Evolutionary conservation across 1,140 invertebrate genomes (phyloP).

Genomic region (Macrobrachium nipponense): DNA sequence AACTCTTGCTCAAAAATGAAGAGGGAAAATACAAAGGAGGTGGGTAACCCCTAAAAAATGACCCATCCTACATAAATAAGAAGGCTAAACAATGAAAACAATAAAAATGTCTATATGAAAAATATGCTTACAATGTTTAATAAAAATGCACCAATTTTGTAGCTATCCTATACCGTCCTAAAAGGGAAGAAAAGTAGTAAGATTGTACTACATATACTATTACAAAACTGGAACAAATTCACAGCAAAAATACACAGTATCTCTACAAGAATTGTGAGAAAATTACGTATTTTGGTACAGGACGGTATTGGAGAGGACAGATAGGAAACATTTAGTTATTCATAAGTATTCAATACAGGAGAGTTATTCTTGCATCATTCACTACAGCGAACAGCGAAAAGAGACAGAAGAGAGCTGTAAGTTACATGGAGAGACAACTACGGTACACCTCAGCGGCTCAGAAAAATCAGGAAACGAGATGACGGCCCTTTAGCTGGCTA

Average conservation of each 20-base stretch:
- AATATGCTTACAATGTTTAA: slow-evolving; percentile 57
- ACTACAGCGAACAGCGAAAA: slow-evolving; percentile 63
- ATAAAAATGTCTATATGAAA: slow-evolving; percentile 54
- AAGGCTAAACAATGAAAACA: slow-evolving; percentile 60
- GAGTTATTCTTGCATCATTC: slow-evolving; percentile 61
- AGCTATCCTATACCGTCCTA: slow-evolving; percentile 65
- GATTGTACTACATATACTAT: slow-evolving; percentile 63
- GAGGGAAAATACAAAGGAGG: slow-evolving; percentile 6
- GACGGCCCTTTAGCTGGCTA: slow-evolving; percentile 47
- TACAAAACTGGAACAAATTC: slow-evolving; percentile 64
- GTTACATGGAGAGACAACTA: slow-evolving; percentile 61
- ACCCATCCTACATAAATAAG: slow-evolving; percentile 55
- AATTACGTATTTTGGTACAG: slow-evolving; percentile 64
- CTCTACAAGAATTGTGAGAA: slow-evolving; percentile 60
- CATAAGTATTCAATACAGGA: slow-evolving; percentile 57
- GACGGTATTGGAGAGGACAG: slow-evolving; percentile 64
- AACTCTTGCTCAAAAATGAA: slow-evolving; percentile 56
- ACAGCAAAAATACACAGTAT: slow-evolving; percentile 62
- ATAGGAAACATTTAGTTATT: slow-evolving; percentile 60
- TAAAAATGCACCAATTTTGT: slow-evolving; percentile 58
- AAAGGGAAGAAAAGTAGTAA: slow-evolving; percentile 56
- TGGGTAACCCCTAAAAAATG: slow-evolving; percentile 45
- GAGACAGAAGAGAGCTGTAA: slow-evolving; percentile 62
- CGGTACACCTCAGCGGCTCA: slow-evolving; percentile 58
- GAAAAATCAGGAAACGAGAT: slow-evolving; percentile 52